Evolutionary conservation across 2,113 vertebrate genomes (phyloP).

Genomic region (Mormoops blainvillei): DNA sequence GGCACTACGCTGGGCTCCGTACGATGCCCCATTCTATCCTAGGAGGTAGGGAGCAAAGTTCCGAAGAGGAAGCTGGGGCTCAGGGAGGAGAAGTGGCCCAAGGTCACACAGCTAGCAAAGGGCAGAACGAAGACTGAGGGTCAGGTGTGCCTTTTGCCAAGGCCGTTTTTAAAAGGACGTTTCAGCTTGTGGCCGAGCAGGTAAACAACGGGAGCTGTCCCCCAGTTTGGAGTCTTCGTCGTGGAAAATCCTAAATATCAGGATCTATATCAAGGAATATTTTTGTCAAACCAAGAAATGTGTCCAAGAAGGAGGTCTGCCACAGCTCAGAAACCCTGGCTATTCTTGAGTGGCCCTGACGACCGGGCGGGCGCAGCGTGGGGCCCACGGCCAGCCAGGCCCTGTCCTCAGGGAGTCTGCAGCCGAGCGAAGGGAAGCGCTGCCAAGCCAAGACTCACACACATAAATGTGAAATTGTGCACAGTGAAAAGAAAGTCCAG

Average conservation of each 20-base stretch:
- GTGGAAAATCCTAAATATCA: background rate
- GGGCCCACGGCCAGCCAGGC: too few species aligned
- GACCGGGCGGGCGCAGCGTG: background rate
- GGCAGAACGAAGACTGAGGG: background rate
- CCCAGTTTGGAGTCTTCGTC: background rate
- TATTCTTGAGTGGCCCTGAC: fast-evolving
- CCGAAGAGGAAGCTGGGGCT: background rate
- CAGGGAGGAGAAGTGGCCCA: background rate
- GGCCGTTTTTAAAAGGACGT: background rate
- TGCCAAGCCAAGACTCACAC: background rate
- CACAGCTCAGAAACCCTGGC: background rate
- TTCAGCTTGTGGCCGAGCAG: background rate
- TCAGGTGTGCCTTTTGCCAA: background rate
- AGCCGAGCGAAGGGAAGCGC: background rate
- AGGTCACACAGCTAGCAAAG: background rate
- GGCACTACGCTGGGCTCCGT: background rate
- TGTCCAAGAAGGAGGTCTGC: background rate
- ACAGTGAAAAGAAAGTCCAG: background rate
- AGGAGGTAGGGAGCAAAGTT: background rate
- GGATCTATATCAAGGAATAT: background rate
- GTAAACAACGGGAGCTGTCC: background rate
- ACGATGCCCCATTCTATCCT: background rate
- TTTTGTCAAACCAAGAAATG: background rate
- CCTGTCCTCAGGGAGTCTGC: background rate
- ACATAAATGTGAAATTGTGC: too few species aligned